Base-by-base conservation (phyloP, 1,140 invertebrate genomes). In the Anadara kagoshimensis region DNA sequence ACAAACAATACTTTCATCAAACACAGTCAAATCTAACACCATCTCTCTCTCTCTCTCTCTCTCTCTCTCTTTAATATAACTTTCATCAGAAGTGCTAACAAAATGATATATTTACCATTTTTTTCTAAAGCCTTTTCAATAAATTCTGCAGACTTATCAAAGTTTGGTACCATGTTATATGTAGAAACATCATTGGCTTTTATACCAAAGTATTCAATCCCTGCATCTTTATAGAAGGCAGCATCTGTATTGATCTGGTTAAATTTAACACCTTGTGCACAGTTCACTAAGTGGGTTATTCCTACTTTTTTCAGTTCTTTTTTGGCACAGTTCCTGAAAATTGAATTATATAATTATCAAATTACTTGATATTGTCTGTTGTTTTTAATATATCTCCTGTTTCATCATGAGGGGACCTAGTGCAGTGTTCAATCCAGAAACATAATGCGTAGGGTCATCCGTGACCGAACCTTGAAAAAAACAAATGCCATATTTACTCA, bases 141-240 rank as follows among this genome's bases (percentile, higher is more conserved):
- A 85, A 96, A 97, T 69, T 93, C 92, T 53, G 94, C 92, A 53
- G 93, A 93, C 79, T 92, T 91, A 76, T 93, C 90, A 88, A 97
- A 96, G 85, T 95, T 94, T 81, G 92, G 91, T 26, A 92, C 92
- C 82, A 97, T 94, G 84, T 95, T 93, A 69, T 92, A 94, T 41
- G 92, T 92, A 36, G 93, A 92, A 51, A 94, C 90, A 90, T 97
- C 95, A 77, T 93, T 91, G 69, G 95, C 91, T 56, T 92, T 92
- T 77, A 97, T 93, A 29, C 95, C 95, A 85, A 95, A 91, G 87
- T 95, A 97, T 70, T 91, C 90, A 54, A 97, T 93, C 43, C 91
- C 91, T 43, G 92, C 91, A 81, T 93, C 92, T 67, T 91, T 89
- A 84, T 96, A 97, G 83, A 93, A 96, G 22, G 71, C 67, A 5